Conservation (phyloP, 2,797 vertebrate genomes). For the Pelodytes ibericus region DNA sequence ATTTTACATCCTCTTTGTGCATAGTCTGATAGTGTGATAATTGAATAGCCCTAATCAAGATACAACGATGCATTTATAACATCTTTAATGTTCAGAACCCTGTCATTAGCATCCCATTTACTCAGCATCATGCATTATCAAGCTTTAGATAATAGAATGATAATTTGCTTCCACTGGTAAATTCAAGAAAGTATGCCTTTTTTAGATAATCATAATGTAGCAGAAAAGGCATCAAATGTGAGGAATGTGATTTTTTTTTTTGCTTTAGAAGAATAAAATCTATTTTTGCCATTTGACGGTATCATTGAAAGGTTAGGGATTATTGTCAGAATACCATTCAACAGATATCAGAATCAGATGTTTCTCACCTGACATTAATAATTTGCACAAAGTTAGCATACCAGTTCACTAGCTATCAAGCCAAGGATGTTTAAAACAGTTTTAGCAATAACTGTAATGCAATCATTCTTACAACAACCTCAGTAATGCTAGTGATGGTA, state of each 20-base stretch:
- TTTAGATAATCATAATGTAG: neutral
- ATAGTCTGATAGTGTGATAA: neutral
- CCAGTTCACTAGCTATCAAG: no score
- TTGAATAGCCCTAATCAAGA: conserved; percentile 11
- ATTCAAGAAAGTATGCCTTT: conserved; percentile 1
- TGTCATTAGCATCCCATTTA: conserved; percentile 2
- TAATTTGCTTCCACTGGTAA: neutral
- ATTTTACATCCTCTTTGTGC: neutral
- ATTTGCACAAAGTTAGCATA: no score
- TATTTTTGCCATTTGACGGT: neutral
- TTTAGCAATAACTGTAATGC: no score
- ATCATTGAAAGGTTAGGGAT: neutral
- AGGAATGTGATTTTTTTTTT: neutral
- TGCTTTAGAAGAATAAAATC: neutral
- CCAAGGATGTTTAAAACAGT: no score
- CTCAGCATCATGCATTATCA: neutral
- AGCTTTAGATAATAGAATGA: neutral
- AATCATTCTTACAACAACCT: no score
- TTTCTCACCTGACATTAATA: no score
- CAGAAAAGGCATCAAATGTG: neutral
- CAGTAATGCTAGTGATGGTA: no score
- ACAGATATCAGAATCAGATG: no score
- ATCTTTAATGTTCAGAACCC: neutral
- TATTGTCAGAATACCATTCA: no score
- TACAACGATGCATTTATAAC: neutral